A percentile compares a stretch with the other conserved stretches of the same genome.
phyloP scores from a whole-genome alignment of 2,797 vertebrate genomes.

The Callimico goeldii region DNA sequence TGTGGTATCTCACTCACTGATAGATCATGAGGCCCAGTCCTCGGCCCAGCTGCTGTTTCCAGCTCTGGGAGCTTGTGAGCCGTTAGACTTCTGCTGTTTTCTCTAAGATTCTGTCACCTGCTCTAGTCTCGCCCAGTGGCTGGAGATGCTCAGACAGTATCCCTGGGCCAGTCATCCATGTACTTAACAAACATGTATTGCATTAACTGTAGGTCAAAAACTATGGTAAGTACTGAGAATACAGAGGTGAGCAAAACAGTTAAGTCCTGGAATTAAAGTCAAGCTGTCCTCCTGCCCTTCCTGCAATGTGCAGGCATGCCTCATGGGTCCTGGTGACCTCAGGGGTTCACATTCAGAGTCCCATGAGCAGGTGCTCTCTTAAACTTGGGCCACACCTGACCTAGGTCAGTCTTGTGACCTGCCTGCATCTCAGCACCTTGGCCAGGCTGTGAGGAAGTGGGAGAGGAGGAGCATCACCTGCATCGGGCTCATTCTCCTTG shows the following conservation, averaged over 20 bases:
- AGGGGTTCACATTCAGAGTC: background rate
- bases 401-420: background rate
- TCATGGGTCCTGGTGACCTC: background rate
- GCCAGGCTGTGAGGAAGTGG: too few species aligned
- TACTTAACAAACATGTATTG: background rate
- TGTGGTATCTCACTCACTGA: accelerated
- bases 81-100: background rate
- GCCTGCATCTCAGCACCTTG: background rate
- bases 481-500: background rate
- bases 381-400: accelerated
- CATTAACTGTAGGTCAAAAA: background rate
- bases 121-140: background rate
- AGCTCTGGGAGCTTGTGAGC: background rate
- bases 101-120: background rate
- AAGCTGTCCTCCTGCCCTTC: accelerated
- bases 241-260: background rate
- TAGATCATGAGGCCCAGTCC: accelerated
- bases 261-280: background rate
- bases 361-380: too few species aligned
- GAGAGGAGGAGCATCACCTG: accelerated
- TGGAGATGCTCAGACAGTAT: background rate
- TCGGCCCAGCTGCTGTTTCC: background rate
- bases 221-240: background rate
- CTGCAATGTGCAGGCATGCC: accelerated
- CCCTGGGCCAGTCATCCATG: background rate